A percentile compares a stretch with the other conserved stretches of the same genome.
These are phyloP conservation scores for Setophaga kirtlandii DNA, from an alignment of 2,113 vertebrate species.

Conservation along the genomic window DNA sequence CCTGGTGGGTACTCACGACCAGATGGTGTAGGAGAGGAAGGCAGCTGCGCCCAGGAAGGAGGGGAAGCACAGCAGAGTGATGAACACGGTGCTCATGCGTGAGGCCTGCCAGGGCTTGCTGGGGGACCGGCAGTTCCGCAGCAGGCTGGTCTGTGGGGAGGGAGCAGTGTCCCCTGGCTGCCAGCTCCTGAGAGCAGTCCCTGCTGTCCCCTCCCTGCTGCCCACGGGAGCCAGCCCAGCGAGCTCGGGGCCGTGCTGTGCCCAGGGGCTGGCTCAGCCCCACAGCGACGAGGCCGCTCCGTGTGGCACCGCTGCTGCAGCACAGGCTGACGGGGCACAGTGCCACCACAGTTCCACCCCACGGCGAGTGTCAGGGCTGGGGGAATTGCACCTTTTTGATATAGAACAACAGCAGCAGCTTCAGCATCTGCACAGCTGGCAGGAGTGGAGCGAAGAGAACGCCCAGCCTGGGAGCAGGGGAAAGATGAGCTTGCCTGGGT, in stretches of 20 bases:
- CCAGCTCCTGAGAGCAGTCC: accelerated
- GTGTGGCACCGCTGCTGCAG: neutral
- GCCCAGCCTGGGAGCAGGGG: conserved; percentile 80
- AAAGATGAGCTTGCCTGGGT: accelerated
- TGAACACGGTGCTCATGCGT: conserved; percentile 91
- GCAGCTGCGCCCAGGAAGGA: conserved; percentile 87
- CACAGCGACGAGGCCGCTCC: accelerated
- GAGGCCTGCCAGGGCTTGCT: conserved; percentile 89
- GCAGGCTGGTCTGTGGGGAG: conserved; percentile 83
- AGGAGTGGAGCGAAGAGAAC: conserved; percentile 86
- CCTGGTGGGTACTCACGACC: conserved; percentile 82
- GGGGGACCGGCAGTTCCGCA: conserved; percentile 92
- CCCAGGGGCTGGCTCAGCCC: neutral
- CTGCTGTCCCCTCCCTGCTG: neutral
- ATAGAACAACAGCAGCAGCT: conserved; percentile 89
- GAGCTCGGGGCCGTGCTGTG: accelerated
- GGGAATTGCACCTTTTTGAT: conserved; percentile 84
- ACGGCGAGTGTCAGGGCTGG: accelerated
- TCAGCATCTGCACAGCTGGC: conserved; percentile 83
- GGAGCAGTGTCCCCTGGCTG: accelerated
- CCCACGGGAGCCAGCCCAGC: accelerated
- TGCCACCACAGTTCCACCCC: accelerated
- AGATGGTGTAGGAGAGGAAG: conserved; percentile 88
- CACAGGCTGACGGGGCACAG: neutral
- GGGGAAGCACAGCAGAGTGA: conserved; percentile 91